Evolutionary conservation across 2,797 vertebrate genomes (phyloP), one percentile per base, ranked within the genome.

Genomic region (Micromesistius poutassou): DNA sequence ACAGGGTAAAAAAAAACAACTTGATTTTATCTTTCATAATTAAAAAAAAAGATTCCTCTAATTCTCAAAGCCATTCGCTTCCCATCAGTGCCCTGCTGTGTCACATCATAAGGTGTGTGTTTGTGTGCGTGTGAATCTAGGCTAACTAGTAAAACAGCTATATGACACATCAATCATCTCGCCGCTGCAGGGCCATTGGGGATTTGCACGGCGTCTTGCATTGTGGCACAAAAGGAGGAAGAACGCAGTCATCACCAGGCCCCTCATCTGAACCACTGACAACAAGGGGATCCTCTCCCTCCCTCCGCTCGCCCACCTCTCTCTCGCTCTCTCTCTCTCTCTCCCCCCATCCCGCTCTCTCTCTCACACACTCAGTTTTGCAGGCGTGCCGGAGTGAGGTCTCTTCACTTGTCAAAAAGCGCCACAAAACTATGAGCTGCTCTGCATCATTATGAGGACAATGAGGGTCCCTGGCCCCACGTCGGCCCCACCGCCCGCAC

Each of bases 381-480:
- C 78, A 40, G 30, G 84, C 33, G 87, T 84, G 82, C 70, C 10
- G 62, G 62, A 68, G 62, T 83, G 77, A 70, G 2, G 75, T 83
- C 89, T 91, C 87, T 87, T 89, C 85, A 87, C 86, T 83, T 85
- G 89, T 91, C 88, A 91, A 89, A 89, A 91, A 87, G 86, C 82
- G 79, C 86, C 89, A 88, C 85, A 88, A 86, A 92, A 91, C 90
- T 86, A 89, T 89, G 88, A 90, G 87, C 89, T 87, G 87, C 85
- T 86, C 90, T n/a, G 77, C 87, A 85, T 86, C 89, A 92, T 90
- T 92, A 89, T 88, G 78, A 87, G 84, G 79, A 92, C 90, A 92
- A 93, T 91, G 88, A 91, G 89, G 90, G 87, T 90, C 89, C 86
- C 88, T 83, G 86, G 89, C 89, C 90, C 90, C 91, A 91, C 88